Base-by-base conservation (phyloP, 2,797 vertebrate genomes). In the Gymnothorax reevesii region DNA sequence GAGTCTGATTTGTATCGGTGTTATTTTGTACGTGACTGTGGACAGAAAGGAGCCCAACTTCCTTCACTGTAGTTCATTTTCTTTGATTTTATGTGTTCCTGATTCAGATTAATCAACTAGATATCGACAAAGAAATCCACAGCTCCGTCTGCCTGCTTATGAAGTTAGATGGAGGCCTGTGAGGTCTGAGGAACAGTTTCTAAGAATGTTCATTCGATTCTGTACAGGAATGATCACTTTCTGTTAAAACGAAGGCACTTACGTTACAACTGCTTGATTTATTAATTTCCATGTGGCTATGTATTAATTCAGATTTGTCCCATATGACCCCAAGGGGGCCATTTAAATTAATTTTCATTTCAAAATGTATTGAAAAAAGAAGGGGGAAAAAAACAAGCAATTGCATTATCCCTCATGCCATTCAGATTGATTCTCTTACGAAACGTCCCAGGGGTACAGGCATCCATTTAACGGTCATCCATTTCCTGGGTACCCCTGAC, bases 351-450 rank as follows among this genome's bases (percentile, higher is more conserved):
- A 75, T 75, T 75, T 75, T 12, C 27, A 75, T 75, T 75, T 75
- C 73, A 75, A 12, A 5, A 75, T 75, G 15, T 75, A 42, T 75
- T 49, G 5, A 71, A 71, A 25, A 49, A 75, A 49, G 17, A 0
- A 42, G 2, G n/a, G n/a, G n/a, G 3, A 75, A 42, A 13, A 20
- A 71, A 27, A 71, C 69, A 10, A 25, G 62, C 69, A 71, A 71
- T 71, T 71, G 69, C 25, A 27, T 71, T 27, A 71, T 71, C n/a
- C 25, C 69, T 71, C 33, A 4, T 71, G 69, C 25, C 73, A 49
- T 75, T 75, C 33, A 49, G 73, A 75, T 75, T 75, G 73, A 75
- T 75, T 75, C 27, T 75, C 27, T 49, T 42, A 79, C 49, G n/a
- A 55, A 54, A 79, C n/a, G 42, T 52, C 42, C 73, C 73, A 17